Evolutionary conservation across 92 coral and sea anemone species (phyloP), one percentile per base, ranked within the genome.

Genomic region (Plumapathes pennacea): DNA sequence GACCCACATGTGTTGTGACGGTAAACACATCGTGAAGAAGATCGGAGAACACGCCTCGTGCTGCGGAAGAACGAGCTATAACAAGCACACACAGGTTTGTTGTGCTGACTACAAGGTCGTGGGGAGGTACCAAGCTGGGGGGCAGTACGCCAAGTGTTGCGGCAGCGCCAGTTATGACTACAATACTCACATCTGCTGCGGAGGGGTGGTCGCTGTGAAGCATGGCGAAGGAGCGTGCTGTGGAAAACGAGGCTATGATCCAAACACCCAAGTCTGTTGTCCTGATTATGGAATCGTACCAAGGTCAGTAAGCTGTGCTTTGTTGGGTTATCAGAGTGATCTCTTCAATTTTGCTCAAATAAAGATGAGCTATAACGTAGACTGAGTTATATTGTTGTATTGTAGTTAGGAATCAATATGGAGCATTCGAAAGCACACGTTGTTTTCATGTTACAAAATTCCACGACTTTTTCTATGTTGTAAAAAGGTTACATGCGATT

Each of bases 101-200:
- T 64, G 71, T 50, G 39, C 61, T 34, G 3, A 38, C 5, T 37
- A 37, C 12, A 39, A n/a, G 2, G 26, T 64, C 12, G 50, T 19
- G 32, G 11, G 10, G 36, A 47, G 50, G 50, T 29, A 54, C 7
- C 59, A 57, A 1, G 71, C 57, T 32, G 37, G 61, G 10, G 71
- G 71, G 28, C 30, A 64, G 18, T 11, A 63, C 7, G 69, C 79
- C 23, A 38, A 25, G 26, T 72, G 79, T 38, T 72, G 79, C 25
- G 74, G 74, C 5, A 10, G 14, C 9, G 32, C 20, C 5, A 47
- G 32, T 36, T 72, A 46, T 46, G 39, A 72, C 45, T 54, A 43
- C 0, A 0, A 51, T 17, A 32, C 52, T 15, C 74, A 62, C 25
- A 72, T 49, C 30, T 72, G 79, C 44, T 72, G 79, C 58, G 26